phyloP scores from a whole-genome alignment of 2,797 vertebrate species.

The Alcedo quadribrachys region DNA sequence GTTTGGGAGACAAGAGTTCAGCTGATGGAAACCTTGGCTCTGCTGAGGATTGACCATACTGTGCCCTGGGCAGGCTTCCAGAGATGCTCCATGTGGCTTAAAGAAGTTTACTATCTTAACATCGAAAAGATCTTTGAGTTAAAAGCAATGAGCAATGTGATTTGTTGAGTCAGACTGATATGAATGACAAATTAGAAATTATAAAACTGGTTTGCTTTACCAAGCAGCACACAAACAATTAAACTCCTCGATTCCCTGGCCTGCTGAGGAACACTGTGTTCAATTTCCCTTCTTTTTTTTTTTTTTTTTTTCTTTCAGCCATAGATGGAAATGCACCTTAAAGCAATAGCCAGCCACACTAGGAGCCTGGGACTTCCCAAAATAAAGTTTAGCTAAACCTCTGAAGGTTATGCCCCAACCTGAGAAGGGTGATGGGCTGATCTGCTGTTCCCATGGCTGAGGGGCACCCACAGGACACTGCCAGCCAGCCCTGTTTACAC shows the following conservation, averaged over 20 bases:
- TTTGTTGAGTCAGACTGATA: neutral
- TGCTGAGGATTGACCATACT: neutral
- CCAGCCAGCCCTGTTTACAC: neutral
- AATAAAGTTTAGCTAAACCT: neutral
- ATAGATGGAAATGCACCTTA: neutral
- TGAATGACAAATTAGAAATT: constrained; percentile 13
- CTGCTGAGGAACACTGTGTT: neutral
- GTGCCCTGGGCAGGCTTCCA: neutral
- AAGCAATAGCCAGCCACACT: neutral
- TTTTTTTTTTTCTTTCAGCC: neutral
- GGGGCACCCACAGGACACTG: neutral
- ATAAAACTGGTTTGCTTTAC: neutral
- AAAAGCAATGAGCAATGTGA: neutral
- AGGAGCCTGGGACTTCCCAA: neutral
- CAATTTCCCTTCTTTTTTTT: neutral
- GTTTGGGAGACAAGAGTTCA: neutral
- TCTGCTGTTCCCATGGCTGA: neutral
- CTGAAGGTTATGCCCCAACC: neutral
- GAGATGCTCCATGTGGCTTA: neutral
- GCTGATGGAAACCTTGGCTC: neutral
- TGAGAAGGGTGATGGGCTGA: neutral
- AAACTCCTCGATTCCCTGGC: neutral
- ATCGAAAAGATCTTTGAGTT: neutral
- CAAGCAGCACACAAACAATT: neutral
- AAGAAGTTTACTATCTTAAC: neutral